Evolutionary conservation across 1,140 invertebrate species (phyloP).

Genomic region (Mylabris phalerata): DNA sequence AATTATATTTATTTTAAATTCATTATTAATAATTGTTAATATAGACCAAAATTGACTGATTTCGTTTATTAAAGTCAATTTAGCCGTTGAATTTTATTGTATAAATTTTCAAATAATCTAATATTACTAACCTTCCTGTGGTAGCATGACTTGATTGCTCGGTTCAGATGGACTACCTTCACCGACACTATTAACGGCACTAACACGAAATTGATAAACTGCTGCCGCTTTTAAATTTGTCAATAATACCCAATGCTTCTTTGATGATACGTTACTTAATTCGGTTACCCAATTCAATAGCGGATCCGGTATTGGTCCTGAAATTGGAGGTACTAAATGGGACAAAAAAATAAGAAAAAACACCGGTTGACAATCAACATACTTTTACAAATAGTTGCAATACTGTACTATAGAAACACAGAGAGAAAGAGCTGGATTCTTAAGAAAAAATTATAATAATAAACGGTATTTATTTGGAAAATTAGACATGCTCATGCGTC

Average conservation of each 20-base stretch:
- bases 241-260: constrained; percentile 70
- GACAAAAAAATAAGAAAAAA: constrained; percentile 25
- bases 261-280: constrained; percentile 75
- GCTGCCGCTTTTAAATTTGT: constrained; percentile 87
- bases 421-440: too few species aligned
- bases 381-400: too few species aligned
- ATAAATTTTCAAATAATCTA: constrained; percentile 1
- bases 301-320: constrained; percentile 73
- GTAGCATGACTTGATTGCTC: constrained; percentile 79
- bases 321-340: constrained; percentile 42
- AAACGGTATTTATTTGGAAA: too few species aligned
- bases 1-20: background rate
- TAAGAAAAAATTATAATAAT: too few species aligned
- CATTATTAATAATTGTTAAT: background rate
- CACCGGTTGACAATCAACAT: background rate
- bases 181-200: constrained; percentile 91
- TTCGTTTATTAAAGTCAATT: background rate
- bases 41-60: too few species aligned
- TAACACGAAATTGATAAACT: constrained; percentile 92
- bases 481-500: too few species aligned
- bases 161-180: constrained; percentile 85
- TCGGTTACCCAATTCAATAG: constrained; percentile 84
- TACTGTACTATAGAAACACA: too few species aligned
- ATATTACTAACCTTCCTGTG: constrained; percentile 78
- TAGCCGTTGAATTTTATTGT: background rate